Conservation (phyloP, 2,797 vertebrate species). For the Tauraco hartlaubi region DNA sequence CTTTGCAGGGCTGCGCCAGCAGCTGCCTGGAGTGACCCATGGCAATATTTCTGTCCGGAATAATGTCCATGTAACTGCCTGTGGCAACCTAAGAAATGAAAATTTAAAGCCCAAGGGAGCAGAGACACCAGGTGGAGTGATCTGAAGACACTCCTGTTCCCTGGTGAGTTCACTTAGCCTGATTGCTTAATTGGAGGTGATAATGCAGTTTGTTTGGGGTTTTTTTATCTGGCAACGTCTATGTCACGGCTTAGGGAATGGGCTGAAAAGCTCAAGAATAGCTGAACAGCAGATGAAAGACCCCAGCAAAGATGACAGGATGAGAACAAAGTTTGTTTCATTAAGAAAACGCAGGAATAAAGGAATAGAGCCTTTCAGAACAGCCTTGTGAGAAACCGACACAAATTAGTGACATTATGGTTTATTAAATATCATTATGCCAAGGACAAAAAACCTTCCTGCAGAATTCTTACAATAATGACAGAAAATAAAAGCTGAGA, state of each 20-base stretch:
- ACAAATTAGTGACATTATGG: slow-evolving; percentile 34
- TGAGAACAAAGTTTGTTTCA: slow-evolving; percentile 14
- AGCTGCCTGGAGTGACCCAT: neutral
- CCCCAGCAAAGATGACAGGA: neutral
- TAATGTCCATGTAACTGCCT: neutral
- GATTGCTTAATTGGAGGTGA: slow-evolving; percentile 13
- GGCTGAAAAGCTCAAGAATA: neutral
- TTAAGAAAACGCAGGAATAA: neutral
- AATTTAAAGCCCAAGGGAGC: neutral
- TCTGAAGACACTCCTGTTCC: neutral
- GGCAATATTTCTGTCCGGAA: neutral
- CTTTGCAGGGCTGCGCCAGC: neutral
- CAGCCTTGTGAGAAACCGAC: neutral
- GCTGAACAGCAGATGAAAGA: neutral
- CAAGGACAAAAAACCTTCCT: neutral
- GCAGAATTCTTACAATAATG: neutral
- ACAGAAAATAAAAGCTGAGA: neutral
- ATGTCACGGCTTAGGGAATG: neutral
- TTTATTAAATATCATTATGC: slow-evolving; percentile 32
- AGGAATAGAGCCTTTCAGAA: neutral
- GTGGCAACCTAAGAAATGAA: neutral
- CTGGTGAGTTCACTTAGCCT: neutral
- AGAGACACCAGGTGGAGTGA: neutral
- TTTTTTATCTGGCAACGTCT: neutral
- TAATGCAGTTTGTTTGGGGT: neutral